Evolutionary conservation across 1,140 invertebrate genomes (phyloP).

Genomic region (Eurosta solidaginis): DNA sequence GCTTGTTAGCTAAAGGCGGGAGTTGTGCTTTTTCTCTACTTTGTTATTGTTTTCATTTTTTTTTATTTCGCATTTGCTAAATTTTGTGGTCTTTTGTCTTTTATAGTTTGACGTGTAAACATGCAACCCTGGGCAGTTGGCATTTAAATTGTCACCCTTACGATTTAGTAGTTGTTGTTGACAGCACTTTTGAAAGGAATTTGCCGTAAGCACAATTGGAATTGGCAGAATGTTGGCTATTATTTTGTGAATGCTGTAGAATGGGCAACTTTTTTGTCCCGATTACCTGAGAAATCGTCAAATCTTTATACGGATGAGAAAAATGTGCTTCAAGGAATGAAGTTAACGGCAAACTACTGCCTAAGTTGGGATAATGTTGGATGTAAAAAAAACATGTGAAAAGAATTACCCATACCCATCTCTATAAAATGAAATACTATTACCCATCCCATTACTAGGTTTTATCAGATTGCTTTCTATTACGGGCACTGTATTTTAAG

Average conservation of each 20-base stretch:
- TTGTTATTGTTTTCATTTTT: background rate
- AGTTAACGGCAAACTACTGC: no score
- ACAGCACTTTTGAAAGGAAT: background rate
- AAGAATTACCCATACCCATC: no score
- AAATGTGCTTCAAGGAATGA: no score
- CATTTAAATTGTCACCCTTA: constrained; percentile 14
- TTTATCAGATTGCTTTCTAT: no score
- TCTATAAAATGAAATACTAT: no score
- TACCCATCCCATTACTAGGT: no score
- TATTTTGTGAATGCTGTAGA: background rate
- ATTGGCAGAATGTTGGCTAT: background rate
- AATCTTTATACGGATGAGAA: no score
- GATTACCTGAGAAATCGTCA: no score
- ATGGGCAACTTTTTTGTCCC: no score
- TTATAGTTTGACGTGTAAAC: background rate
- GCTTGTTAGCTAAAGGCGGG: constrained; percentile 17
- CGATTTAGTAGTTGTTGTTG: background rate
- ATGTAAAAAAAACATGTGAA: no score
- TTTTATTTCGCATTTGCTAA: background rate
- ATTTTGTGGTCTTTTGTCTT: constrained; percentile 9
- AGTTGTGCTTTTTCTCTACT: background rate
- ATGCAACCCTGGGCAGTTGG: constrained; percentile 11
- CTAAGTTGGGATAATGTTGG: no score
- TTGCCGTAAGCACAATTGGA: background rate
- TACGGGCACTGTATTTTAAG: no score